Evolutionary conservation across 2,797 vertebrate genomes (phyloP).

Genomic region (Erethizon dorsatum): DNA sequence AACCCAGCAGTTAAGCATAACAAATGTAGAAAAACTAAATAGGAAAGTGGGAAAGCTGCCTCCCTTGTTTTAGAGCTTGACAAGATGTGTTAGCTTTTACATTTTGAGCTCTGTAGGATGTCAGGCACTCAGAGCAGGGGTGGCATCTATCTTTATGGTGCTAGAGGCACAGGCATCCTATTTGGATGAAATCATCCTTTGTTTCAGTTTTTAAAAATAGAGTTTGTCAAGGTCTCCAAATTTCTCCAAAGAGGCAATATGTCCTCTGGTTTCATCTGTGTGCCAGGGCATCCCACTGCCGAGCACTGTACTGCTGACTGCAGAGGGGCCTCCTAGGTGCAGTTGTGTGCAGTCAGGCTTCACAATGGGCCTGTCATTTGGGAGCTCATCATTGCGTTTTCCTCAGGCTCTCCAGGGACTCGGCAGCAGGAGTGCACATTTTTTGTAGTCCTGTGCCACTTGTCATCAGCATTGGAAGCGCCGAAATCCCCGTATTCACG

Average conservation of each 20-base stretch:
- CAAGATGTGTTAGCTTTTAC: conserved; percentile 69
- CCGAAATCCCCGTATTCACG: neutral
- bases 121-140: conserved; percentile 78
- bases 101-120: conserved; percentile 81
- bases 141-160: conserved; percentile 82
- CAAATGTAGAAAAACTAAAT: conserved; percentile 67
- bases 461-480: neutral
- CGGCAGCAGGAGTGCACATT: neutral
- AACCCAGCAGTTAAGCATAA: conserved; percentile 64
- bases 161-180: conserved; percentile 70
- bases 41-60: conserved; percentile 72
- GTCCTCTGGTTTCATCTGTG: neutral
- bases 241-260: conserved; percentile 48
- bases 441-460: neutral
- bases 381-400: neutral
- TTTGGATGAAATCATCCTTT: conserved; percentile 75
- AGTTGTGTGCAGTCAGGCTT: neutral
- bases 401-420: neutral
- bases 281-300: neutral
- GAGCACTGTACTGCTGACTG: neutral
- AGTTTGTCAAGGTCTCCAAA: conserved; percentile 58
- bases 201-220: conserved; percentile 63
- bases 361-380: neutral
- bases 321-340: neutral
- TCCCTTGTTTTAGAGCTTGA: conserved; percentile 77